Base-by-base conservation (phyloP, 1,140 invertebrate genomes). In the Sinonovacula constricta region DNA sequence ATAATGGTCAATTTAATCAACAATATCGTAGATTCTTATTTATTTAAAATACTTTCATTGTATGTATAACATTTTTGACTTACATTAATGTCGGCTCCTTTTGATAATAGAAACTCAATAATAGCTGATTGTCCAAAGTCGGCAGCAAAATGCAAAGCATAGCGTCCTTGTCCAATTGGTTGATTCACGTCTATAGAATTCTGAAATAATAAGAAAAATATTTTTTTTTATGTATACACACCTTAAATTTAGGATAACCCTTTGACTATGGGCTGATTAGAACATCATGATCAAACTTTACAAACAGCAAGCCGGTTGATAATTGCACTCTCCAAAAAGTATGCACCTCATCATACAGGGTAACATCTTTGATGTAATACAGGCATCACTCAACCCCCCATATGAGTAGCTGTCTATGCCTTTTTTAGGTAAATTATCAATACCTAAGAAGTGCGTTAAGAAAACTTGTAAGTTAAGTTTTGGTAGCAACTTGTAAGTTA, bases 81-180 rank as follows among this genome's bases (percentile, higher is more conserved):
- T 94, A 98, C 97, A 94, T 99, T 97, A 28, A 97, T 94, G 93
- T 98, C 94, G 66, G 97, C 97, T 86, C 97, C 97, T 92, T 95
- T 96, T 28, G 94, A 93, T 72, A 98, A 92, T 80, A 99, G 93
- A 90, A 95, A 98, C 89, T 95, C 93, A 57, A 98, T 93, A n/a
- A 98, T 96, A 89, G 96, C 95, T 65, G 92, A 93, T 90, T 99
- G 97, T 0, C 97, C 97, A 93, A 98, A 99, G 92, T 99, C 97
- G 59, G 97, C 97, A 49, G 97, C 97, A 82, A 83, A 86, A 60
- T 88, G 88, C 28, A 90, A 49, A 30, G 88, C 81, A 56, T 69
- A 79, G 60, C 89, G 71, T 12, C 89, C 88, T 62, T 26, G n/a
- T 14, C 18, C 5, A 51, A 69, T 15, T 45, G 71, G 51, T 22